Conservation (phyloP, 1,140 invertebrate species). For the Batillaria attramentaria region DNA sequence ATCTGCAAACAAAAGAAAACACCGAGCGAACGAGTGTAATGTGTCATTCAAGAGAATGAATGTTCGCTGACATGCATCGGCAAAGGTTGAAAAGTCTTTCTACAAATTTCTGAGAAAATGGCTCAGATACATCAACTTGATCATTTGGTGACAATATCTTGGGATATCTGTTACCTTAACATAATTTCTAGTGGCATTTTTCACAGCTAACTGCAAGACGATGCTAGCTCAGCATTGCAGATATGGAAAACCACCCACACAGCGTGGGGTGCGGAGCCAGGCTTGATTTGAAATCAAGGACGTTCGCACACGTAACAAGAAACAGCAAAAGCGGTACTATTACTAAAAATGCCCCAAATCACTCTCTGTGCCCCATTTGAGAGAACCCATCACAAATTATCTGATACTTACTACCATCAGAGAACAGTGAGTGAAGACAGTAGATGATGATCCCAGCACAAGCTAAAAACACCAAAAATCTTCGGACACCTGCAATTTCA, state of each 20-base stretch:
- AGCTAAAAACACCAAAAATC: slow-evolving; percentile 25
- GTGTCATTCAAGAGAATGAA: too few species aligned
- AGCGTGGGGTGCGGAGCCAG: too few species aligned
- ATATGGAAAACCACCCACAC: background rate
- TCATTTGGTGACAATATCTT: too few species aligned
- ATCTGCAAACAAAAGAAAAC: too few species aligned
- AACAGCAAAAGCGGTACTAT: background rate
- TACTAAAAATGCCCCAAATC: background rate
- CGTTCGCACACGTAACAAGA: too few species aligned
- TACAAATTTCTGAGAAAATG: too few species aligned
- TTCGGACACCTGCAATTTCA: slow-evolving; percentile 27
- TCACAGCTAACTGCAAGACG: background rate
- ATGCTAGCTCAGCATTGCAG: background rate
- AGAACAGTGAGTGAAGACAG: slow-evolving; percentile 32
- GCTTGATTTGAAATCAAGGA: too few species aligned
- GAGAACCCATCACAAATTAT: background rate
- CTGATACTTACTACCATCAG: slow-evolving; percentile 24
- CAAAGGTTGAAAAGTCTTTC: too few species aligned
- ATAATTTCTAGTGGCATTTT: background rate
- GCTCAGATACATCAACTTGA: too few species aligned
- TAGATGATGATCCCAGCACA: slow-evolving; percentile 34
- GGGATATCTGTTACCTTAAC: too few species aligned
- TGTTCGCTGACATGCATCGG: too few species aligned
- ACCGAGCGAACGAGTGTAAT: too few species aligned
- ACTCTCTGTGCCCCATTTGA: background rate